Evolutionary conservation across 1,140 invertebrate species (phyloP).

Genomic region (Mactra quadrangularis): DNA sequence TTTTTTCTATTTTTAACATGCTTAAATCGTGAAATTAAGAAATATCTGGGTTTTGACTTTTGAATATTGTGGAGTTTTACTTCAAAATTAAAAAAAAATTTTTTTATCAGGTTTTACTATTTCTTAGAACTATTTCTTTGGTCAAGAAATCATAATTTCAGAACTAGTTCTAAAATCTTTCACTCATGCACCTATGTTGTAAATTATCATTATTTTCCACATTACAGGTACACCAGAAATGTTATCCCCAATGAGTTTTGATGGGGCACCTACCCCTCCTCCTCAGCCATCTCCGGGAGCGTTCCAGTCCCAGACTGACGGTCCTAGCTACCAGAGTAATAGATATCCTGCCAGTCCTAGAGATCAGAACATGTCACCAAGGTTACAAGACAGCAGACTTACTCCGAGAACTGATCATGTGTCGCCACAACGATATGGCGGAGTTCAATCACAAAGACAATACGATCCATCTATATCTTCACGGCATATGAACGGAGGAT

Average conservation of each 20-base stretch:
- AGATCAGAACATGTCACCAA: not conserved
- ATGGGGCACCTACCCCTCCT: slow-evolving; percentile 78
- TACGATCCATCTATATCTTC: slow-evolving; percentile 10
- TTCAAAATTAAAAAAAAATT: too few relatives aligned
- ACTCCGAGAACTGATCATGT: slow-evolving; percentile 27
- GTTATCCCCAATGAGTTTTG: slow-evolving; percentile 77
- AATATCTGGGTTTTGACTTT: too few relatives aligned
- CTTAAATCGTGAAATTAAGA: too few relatives aligned
- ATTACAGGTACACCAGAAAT: slow-evolving; percentile 79
- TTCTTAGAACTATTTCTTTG: too few relatives aligned
- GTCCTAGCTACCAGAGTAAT: slow-evolving; percentile 46
- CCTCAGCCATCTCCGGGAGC: slow-evolving; percentile 80
- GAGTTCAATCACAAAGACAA: slow-evolving; percentile 39
- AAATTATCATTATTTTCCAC: too few relatives aligned
- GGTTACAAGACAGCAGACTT: slow-evolving; percentile 24
- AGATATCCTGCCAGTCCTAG: slow-evolving; percentile 33
- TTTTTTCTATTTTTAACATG: too few relatives aligned
- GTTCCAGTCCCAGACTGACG: slow-evolving; percentile 65
- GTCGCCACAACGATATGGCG: slow-evolving; percentile 32
- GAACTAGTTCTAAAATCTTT: too few relatives aligned
- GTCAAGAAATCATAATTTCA: too few relatives aligned
- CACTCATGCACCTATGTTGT: too few relatives aligned
- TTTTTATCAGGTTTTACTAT: too few relatives aligned
- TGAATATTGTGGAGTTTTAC: too few relatives aligned
- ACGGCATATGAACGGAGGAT: slow-evolving; percentile 54